Evolutionary conservation across 2,797 vertebrate genomes (phyloP), one percentile per base, ranked within the genome.

Genomic region (Serranus cabrilla): DNA sequence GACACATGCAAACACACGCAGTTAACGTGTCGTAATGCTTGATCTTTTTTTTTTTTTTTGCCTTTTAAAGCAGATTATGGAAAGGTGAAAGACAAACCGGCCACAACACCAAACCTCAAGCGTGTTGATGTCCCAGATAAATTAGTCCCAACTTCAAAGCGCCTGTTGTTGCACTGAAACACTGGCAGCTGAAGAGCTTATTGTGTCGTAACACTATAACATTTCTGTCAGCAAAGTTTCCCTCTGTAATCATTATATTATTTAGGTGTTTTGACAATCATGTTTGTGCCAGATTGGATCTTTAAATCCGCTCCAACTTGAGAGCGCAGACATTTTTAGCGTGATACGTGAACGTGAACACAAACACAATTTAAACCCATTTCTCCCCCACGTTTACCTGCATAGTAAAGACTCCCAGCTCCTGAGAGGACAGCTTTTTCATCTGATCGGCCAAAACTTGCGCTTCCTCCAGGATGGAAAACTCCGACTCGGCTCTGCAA

Each of bases 391-490:
- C 39, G 13, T 60, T 90, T 96, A 99, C 98, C 98, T 98, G 97
- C 98, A 99, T 97, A 9, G 96, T 97, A 80, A 97, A 96, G 54
- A 98, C 98, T 74, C 98, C 96, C 78, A 99, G 95, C 92, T 99
- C 98, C 92, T 99, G 97, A 0, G 96, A 91, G 27, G 97, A 97
- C 51, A 99, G 95, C 78, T 96, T 96, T 61, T 95, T 96, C 97
- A 99, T 99, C 86, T 99, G 98, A 25, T 95, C 92, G 49, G 98
- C 95, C 90, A 99, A 82, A 83, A 99, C 96, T 89, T 96, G 97
- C 54, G 97, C 97, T 74, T 98, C 97, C 50, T 98, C 97, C 94
- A 98, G 92, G 93, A 99, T 97, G 75, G 97, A 97, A 92, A 98
- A 97, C 88, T 98, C 97, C 54, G 95, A 94, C 23, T 96, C 96